Base-by-base conservation (phyloP, 1,140 invertebrate genomes). In the Hylaeus volcanicus region DNA sequence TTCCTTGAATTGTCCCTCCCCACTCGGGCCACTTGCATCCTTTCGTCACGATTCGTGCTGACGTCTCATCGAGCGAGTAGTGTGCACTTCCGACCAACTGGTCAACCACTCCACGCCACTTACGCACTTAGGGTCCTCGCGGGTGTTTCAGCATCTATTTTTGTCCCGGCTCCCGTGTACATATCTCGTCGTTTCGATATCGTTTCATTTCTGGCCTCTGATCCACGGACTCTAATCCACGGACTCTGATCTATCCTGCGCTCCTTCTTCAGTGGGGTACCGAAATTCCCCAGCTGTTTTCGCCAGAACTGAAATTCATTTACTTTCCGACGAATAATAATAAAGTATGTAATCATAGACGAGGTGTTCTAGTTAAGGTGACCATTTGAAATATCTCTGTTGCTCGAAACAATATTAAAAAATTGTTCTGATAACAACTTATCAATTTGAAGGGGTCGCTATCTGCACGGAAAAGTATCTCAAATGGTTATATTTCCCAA, bases 101-200 rank as follows among this genome's bases (percentile, higher is more conserved):
- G 85, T 88, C 89, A 90, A 88, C 80, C 87, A 89, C 88, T 90
- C 82, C 79, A 89, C 79, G 79, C 87, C 86, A 90, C 89, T 91
- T 88, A 88, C 72, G 85, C 83, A 88, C 87, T 89, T 86, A 80
- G 82, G 86, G 85, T 87, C 81, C 86, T 89, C 78, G 63, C 82
- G 81, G 41, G 45, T 74, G 86, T 87, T 89, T 86, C 82, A 80
- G 26, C 9, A 69, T 81, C 79, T 90, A 89, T 90, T 90, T 90
- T 90, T 87, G 86, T 87, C 85, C 11, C 60, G 72, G 79, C 82
- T 76, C 79, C 70, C 68, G 65, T 53, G n/a, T 61, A n/a, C 65
- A 14, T n/a, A 60, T 61, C 73, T 82, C 76, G 76, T 56, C n/a
- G 66, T 26, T 65, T 45, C 70, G 74, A 86, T 86, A 84, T 70